Percentiles rank a stretch among this genome's conserved stretches.
Evolutionary conservation across 2,888 invertebrate genomes (phyloP).

Genomic region (Amphipyra tragopoginis): DNA sequence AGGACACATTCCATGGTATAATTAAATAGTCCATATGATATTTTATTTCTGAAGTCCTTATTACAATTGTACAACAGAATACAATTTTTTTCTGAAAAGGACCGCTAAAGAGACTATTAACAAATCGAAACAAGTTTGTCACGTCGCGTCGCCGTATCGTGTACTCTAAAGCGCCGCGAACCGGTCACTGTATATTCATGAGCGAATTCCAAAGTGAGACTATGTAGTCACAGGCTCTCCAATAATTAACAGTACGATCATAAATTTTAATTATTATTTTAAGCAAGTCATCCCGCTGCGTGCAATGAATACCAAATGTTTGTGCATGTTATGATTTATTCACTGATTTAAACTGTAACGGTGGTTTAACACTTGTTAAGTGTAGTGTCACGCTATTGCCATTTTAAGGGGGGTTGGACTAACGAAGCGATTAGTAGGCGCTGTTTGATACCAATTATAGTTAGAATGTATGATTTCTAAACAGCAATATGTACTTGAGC

Average conservation of each 20-base stretch:
- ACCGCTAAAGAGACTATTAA: no score
- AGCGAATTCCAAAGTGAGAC: constrained; percentile 38
- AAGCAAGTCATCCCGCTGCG: constrained; percentile 54
- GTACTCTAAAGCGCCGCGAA: constrained; percentile 16
- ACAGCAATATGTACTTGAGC: neutral
- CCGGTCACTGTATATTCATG: constrained; percentile 50
- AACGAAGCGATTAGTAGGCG: constrained; percentile 33
- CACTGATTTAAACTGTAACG: constrained; percentile 20
- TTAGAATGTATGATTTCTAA: neutral
- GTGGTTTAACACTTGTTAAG: constrained; percentile 18
- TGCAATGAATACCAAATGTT: constrained; percentile 55
- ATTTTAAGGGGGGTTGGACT: constrained; percentile 7
- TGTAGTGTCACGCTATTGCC: constrained; percentile 18
- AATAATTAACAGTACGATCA: constrained; percentile 42
- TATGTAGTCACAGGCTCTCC: constrained; percentile 32
- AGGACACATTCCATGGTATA: no score
- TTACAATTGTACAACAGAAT: no score
- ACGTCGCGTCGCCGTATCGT: constrained; percentile 5
- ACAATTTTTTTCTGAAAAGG: no score
- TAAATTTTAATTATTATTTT: constrained; percentile 58
- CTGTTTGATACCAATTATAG: constrained; percentile 17
- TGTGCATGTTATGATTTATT: constrained; percentile 47
- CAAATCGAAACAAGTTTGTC: no score
- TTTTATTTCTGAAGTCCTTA: no score
- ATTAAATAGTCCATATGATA: no score